Evolutionary conservation across 2,888 invertebrate genomes (phyloP).

Genomic region (Rhaphigaster nebulosa): DNA sequence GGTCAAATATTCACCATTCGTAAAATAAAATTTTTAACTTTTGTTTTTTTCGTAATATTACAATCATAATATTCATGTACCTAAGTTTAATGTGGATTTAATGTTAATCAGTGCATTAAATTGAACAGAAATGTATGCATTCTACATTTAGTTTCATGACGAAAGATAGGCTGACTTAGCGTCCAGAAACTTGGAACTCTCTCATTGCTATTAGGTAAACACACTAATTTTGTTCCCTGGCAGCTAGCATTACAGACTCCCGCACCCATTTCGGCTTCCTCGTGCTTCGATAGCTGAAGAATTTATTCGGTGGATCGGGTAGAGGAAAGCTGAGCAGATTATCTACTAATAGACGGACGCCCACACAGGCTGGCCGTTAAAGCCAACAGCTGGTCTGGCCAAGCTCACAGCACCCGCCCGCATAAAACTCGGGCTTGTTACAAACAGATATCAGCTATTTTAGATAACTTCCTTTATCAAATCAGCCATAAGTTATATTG

Average conservation of each 20-base stretch:
- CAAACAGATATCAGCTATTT: slow-evolving; percentile 30
- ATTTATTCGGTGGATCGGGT: not conserved
- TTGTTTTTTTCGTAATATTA: not conserved
- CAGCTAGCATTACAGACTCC: not conserved
- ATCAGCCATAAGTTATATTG: not conserved
- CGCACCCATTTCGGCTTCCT: slow-evolving; percentile 1
- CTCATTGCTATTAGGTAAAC: not conserved
- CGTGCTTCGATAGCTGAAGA: not conserved
- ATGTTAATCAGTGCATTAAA: not conserved
- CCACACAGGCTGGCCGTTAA: slow-evolving; percentile 11
- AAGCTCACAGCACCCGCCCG: not conserved
- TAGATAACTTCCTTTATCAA: slow-evolving; percentile 35
- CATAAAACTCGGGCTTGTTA: not conserved
- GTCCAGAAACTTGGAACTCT: not conserved
- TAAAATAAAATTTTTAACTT: not conserved
- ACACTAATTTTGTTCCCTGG: not conserved
- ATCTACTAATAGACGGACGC: slow-evolving; percentile 18
- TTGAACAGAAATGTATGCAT: not conserved
- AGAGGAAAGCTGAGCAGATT: slow-evolving; percentile 23
- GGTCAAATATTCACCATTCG: too few relatives aligned
- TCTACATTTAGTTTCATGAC: not conserved
- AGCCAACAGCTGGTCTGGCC: slow-evolving; percentile 10
- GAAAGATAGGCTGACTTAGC: not conserved
- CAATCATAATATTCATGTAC: not conserved
- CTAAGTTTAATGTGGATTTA: not conserved